A percentile compares a stretch with the other conserved stretches of the same genome.
Evolutionary conservation across 1,140 invertebrate genomes (phyloP).

Genomic region (Mycetomoellerius zeteki): DNA sequence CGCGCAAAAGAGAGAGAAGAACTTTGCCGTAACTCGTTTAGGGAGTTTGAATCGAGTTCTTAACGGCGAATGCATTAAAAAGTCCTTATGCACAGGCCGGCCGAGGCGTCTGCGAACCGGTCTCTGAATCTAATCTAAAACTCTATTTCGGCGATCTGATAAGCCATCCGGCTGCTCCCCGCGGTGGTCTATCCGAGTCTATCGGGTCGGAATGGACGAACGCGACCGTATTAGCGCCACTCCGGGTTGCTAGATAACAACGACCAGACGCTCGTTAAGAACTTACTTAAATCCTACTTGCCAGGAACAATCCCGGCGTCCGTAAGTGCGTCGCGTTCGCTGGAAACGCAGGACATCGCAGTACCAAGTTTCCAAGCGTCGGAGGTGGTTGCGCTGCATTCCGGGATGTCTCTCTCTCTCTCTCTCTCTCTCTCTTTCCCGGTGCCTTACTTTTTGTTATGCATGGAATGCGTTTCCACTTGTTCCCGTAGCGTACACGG

Average conservation of each 20-base stretch:
- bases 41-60: conserved; percentile 77
- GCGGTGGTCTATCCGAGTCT: conserved; percentile 44
- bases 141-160: conserved; percentile 78
- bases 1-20: conserved; percentile 57
- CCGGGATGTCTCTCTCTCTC: neutral
- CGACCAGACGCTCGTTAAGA: conserved; percentile 76
- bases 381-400: neutral
- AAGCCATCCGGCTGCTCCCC: conserved; percentile 47
- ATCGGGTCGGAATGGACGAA: conserved; percentile 64
- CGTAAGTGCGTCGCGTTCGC: conserved; percentile 41
- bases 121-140: conserved; percentile 79
- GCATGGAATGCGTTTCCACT: conserved; percentile 45
- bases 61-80: conserved; percentile 80
- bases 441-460: conserved; percentile 46
- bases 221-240: conserved; percentile 65
- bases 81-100: conserved; percentile 74
- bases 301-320: conserved; percentile 43
- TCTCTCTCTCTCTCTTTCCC: neutral
- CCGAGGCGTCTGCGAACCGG: conserved; percentile 61
- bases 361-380: conserved; percentile 42
- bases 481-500: conserved; percentile 1
- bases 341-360: neutral
- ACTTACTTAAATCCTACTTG: conserved; percentile 75
- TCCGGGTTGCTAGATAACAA: conserved; percentile 67
- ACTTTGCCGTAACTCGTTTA: conserved; percentile 80